Base-by-base conservation (phyloP, 2,888 invertebrate species). In the Mechanitis messenoides region DNA sequence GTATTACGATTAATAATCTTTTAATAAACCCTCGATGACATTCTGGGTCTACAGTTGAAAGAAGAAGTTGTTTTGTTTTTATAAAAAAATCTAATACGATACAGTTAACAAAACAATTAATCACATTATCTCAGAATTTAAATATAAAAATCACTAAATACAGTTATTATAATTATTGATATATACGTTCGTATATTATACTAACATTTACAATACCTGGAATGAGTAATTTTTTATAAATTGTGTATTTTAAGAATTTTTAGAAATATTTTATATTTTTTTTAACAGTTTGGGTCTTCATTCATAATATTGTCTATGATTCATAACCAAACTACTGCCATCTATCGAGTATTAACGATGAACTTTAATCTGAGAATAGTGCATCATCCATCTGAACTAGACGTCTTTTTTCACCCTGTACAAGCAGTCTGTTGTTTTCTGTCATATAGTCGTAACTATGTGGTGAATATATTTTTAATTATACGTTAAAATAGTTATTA, bases 351-450 rank as follows among this genome's bases (percentile, higher is more conserved):
- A 67, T 63, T 71, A 60, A 11, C 58, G 3, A 31, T 59, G 64
- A 71, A 75, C 70, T 72, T 67, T 71, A 63, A 72, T 71, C 68
- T 66, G 69, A 71, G 69, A 73, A 71, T 74, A 76, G 75, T 77
- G 78, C 77, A 79, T 79, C 77, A 77, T 73, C 74, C 76, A 74
- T 71, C 72, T 74, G 66, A 70, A 70, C 71, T 75, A 76, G 81
- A 86, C 86, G 85, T 87, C 84, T 85, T 84, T 84, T 84, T 83
- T 76, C 78, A 80, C 79, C 81, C 79, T 76, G 31, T 50, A 11
- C 9, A 31, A 50, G 50, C 31, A 50, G 50, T 50, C 50, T 50
- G 80, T 80, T 87, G 84, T 84, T 86, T 85, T 86, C 85, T 85
- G 85, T 84, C 83, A 81, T 75, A 77, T 74, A 81, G 78, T 83